A percentile compares a stretch with the other conserved stretches of the same genome.
Conservation (phyloP, 2,888 invertebrate genomes). For the Norana najaformis region DNA sequence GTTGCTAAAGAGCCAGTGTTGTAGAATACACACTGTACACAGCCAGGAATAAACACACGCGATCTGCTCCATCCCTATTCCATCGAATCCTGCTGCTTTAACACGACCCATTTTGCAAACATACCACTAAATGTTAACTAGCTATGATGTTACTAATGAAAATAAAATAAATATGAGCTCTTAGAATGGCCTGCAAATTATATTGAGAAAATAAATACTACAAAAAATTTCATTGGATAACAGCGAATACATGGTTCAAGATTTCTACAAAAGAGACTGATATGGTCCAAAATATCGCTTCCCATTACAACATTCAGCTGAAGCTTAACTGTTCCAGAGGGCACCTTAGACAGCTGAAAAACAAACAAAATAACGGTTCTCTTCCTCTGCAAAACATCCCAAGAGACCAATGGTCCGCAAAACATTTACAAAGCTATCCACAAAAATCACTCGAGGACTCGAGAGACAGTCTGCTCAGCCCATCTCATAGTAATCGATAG, state of each 20-base stretch:
- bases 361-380: neutral
- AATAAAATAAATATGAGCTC: neutral
- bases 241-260: neutral
- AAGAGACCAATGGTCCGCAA: neutral
- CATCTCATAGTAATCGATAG: neutral
- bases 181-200: neutral
- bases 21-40: neutral
- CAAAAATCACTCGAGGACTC: conserved; percentile 13
- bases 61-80: neutral
- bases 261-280: neutral
- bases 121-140: neutral
- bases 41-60: neutral
- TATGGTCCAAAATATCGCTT: neutral
- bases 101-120: neutral
- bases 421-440: neutral
- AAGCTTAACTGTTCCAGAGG: neutral
- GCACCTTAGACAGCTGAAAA: neutral
- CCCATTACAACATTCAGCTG: neutral
- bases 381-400: neutral
- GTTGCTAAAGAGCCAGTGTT: neutral
- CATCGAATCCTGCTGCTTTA: neutral
- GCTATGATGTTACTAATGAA: neutral
- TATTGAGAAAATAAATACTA: neutral
- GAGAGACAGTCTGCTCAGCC: neutral
- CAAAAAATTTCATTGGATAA: neutral